Percentiles rank a stretch among this genome's conserved stretches.
Conservation (phyloP, 2,888 invertebrate genomes). For the Pheosia tremula region DNA sequence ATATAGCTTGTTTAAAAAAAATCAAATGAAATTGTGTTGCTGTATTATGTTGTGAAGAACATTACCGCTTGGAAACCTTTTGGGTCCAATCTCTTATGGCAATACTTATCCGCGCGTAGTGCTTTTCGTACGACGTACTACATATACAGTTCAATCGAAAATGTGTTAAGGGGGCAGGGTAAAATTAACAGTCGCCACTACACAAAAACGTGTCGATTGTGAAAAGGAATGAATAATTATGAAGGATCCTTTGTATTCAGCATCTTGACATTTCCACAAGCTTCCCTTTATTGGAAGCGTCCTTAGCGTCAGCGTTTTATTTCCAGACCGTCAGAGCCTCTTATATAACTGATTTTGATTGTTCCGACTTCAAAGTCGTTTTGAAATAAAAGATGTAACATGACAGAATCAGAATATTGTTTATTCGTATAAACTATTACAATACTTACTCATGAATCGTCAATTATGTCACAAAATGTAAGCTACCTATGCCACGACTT, state of each 20-base stretch:
- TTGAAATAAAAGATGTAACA: too few relatives aligned
- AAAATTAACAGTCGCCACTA: background rate
- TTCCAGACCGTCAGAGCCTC: background rate
- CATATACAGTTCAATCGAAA: background rate
- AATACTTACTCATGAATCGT: too few relatives aligned
- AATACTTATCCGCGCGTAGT: too few relatives aligned
- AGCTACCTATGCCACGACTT: too few relatives aligned
- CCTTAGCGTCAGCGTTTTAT: constrained; percentile 2
- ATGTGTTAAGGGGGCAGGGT: background rate
- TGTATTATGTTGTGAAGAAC: background rate
- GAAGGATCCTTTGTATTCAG: constrained; percentile 2
- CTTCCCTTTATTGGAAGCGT: background rate
- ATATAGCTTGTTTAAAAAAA: background rate
- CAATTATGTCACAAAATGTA: too few relatives aligned
- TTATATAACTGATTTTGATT: background rate
- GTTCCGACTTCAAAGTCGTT: background rate
- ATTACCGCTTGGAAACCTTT: too few relatives aligned
- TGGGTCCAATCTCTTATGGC: too few relatives aligned
- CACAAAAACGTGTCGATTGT: background rate
- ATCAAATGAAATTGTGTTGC: background rate
- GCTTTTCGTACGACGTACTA: too few relatives aligned
- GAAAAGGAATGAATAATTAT: constrained; percentile 1
- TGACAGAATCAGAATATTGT: too few relatives aligned
- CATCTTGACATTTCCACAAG: constrained; percentile 1
- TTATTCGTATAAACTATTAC: too few relatives aligned